These are phyloP conservation scores for Sphaerodactylus townsendi DNA, from an alignment of 2,113 vertebrate species.

Conservation along the genomic window DNA sequence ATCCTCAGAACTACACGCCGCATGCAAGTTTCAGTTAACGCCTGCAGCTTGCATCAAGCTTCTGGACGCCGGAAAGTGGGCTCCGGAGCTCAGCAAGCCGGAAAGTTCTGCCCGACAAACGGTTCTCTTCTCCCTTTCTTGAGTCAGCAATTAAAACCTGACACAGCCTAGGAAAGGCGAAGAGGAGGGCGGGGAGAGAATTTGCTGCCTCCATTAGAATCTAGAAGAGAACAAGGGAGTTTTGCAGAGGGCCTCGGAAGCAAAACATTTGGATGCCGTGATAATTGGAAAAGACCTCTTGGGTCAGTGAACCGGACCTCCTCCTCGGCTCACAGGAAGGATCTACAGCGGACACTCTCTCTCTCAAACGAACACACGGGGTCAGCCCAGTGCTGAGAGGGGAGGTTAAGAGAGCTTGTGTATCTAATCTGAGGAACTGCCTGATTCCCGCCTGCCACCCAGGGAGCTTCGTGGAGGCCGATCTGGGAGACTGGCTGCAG, in stretches of 20 bases:
- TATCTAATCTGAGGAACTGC: too few species aligned
- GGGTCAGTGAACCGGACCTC: background rate
- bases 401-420: too few species aligned
- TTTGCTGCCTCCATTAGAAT: background rate
- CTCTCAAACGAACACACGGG: too few species aligned
- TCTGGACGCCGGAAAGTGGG: background rate
- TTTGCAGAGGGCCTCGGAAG: background rate
- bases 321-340: too few species aligned
- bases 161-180: background rate
- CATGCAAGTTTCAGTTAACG: too few species aligned
- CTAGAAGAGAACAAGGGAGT: conserved; percentile 28
- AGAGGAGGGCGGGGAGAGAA: conserved; percentile 13
- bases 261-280: background rate
- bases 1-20: too few species aligned
- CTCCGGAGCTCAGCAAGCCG: background rate
- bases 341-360: too few species aligned
- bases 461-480: too few species aligned
- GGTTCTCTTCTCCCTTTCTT: background rate
- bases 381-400: too few species aligned
- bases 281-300: background rate
- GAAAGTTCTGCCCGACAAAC: background rate
- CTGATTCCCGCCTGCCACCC: too few species aligned
- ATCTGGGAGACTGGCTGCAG: too few species aligned
- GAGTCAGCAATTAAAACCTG: background rate
- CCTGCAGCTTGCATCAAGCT: too few species aligned